A percentile compares a stretch with the other conserved stretches of the same genome.
These are phyloP conservation scores for Catamblyrhynchus diadema DNA, from an alignment of 2,797 vertebrate genomes.

Conservation along the genomic window DNA sequence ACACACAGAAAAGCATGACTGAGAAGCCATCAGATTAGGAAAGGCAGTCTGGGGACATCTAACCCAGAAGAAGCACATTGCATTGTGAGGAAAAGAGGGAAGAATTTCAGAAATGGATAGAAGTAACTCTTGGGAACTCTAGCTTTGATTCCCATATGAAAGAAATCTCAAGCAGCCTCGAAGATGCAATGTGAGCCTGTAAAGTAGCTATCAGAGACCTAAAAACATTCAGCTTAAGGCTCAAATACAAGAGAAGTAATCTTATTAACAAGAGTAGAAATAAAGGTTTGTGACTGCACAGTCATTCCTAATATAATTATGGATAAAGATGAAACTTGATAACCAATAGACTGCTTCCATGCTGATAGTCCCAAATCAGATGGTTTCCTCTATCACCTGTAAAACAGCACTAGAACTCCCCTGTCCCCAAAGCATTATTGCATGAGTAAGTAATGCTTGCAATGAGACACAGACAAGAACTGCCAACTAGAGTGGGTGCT, in stretches of 20 bases:
- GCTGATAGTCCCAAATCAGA: background rate
- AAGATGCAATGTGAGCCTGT: background rate
- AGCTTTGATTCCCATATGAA: background rate
- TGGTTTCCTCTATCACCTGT: background rate
- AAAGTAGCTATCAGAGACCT: background rate
- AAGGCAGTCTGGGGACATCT: background rate
- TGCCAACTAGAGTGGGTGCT: background rate
- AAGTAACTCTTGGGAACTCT: background rate
- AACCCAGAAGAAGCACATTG: background rate
- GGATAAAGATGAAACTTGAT: background rate
- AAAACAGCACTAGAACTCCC: background rate
- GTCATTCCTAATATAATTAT: background rate
- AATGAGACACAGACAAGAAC: background rate
- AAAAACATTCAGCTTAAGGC: background rate
- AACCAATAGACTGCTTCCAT: background rate
- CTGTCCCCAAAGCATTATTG: background rate
- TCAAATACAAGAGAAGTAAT: background rate
- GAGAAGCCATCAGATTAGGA: background rate
- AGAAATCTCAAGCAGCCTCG: background rate
- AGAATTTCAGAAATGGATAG: background rate
- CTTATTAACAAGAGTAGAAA: background rate
- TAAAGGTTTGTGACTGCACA: background rate
- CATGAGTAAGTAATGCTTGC: background rate
- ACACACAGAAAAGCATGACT: background rate
- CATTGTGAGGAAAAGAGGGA: background rate